Evolutionary conservation across 2,113 vertebrate genomes (phyloP), one percentile per base, ranked within the genome.

Genomic region (Otocyon megalotis): DNA sequence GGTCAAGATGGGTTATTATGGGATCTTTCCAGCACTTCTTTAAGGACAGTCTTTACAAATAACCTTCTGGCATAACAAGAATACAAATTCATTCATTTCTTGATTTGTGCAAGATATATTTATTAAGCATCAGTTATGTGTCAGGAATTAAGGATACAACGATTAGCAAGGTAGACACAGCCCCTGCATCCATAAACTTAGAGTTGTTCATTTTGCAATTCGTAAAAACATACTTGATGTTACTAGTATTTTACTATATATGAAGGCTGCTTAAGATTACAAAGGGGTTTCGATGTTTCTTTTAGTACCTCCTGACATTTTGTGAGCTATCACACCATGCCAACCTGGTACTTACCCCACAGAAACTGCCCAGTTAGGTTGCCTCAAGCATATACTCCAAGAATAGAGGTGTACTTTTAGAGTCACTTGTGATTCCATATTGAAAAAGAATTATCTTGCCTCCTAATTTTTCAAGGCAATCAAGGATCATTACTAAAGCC

Each of bases 141-240:
- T 43, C 37, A 48, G 63, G 20, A 96, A 35, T 54, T 77, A 69
- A 37, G 56, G 50, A 53, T 20, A 88, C 17, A 93, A 65, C 16
- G 37, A 56, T 81, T 74, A 81, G 54, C 30, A 58, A 3, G 56
- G 26, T 17, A 15, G 20, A 9, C 24, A 32, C 2, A 54, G 60
- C 11, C 65, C 35, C 22, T 62, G 20, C 4, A 50, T 26, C 35
- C 22, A 3, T 32, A 48, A 90, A 71, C 30, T 60, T 9, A 35
- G 0, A 43, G 28, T 15, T n/a, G 48, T 77, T 67, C 35, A 67
- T 90, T 86, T 54, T 80, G 1, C 16, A 53, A 17, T 76, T n/a
- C 69, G 28, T 82, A 50, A 96, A 96, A 96, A 35, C 4, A 48
- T 30, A 32, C 72, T 83, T 89, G 43, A 48, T 79, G 13, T 88